Conservation (phyloP, 1,140 invertebrate genomes). For the Rhagoletis zephyria region DNA sequence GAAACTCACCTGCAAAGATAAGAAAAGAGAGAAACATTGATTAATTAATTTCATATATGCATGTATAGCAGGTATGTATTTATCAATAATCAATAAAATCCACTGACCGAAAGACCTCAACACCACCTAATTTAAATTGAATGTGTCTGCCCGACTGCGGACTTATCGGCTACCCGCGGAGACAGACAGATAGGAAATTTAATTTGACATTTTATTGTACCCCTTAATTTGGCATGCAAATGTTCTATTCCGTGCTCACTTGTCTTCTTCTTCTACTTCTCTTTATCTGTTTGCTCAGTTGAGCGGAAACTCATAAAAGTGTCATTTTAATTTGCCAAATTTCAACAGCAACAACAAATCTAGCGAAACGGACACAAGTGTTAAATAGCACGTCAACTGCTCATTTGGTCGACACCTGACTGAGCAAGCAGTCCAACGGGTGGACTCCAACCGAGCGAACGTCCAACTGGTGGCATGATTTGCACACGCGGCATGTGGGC, state of each 20-base stretch:
- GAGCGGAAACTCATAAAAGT: slow-evolving; percentile 53
- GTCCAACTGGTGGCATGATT: not conserved
- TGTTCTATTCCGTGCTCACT: not conserved
- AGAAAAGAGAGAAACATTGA: not conserved
- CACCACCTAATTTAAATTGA: too few species aligned
- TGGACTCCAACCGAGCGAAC: too few species aligned
- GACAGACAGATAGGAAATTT: slow-evolving; percentile 42
- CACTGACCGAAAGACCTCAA: too few species aligned
- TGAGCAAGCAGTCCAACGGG: not conserved
- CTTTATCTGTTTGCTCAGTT: not conserved
- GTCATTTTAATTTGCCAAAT: slow-evolving; percentile 50
- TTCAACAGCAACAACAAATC: not conserved
- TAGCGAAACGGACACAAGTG: not conserved
- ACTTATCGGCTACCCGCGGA: too few species aligned
- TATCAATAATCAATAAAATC: too few species aligned
- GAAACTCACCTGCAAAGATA: slow-evolving; percentile 10
- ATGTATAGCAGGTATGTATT: too few species aligned
- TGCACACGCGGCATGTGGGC: not conserved
- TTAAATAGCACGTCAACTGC: slow-evolving; percentile 26
- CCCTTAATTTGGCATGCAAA: slow-evolving; percentile 45
- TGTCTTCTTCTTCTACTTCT: not conserved
- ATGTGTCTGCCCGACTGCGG: too few species aligned
- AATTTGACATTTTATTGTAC: slow-evolving; percentile 52
- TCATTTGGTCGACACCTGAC: slow-evolving; percentile 2
- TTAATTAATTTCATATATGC: not conserved